Base-by-base conservation (phyloP, 1,140 invertebrate genomes). In the Odontomachus brunneus region DNA sequence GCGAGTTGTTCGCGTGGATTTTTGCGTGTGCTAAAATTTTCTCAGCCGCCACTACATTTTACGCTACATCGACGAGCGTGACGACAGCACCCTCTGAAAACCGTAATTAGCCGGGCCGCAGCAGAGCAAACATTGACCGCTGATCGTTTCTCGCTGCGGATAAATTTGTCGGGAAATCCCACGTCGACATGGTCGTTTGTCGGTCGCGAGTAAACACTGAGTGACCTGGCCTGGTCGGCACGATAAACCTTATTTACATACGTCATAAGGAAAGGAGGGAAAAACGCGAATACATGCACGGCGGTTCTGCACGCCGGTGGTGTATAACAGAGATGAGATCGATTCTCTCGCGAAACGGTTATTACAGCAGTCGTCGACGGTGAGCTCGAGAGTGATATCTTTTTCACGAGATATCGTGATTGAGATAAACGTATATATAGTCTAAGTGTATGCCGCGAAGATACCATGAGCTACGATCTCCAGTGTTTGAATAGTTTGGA, bases 111-210 rank as follows among this genome's bases (percentile, higher is more conserved):
- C 17, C 19, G 2, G 14, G 24, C 15, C 17, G 19, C 48, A n/a
- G 44, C 44, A 53, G 63, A 63, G 11, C 12, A 82, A 82, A 74
- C 49, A 63, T 74, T 74, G 11, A 51, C 29, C 22, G 15, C 62
- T 76, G 19, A 66, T 76, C 19, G 26, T 63, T 38, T 24, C 19
- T 44, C 38, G 38, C 9, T 24, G 44, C 26, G 26, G 9, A 33
- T 17, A n/a, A 53, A 76, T 38, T 53, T 66, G 29, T 22, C 62
- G 24, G 59, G 33, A 75, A 75, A 75, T 65, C 49, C 60, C 38
- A 15, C 29, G 11, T 14, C 19, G 24, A 76, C 19, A 9, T 11
- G 22, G 15, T 19, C 19, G 19, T 51, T 51, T 19, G n/a, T 24
- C 19, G 48, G 53, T 38, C 9, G n/a, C 26, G 2, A 7, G 44